Conservation (phyloP, 2,888 invertebrate species). For the Melitaea athalia region DNA sequence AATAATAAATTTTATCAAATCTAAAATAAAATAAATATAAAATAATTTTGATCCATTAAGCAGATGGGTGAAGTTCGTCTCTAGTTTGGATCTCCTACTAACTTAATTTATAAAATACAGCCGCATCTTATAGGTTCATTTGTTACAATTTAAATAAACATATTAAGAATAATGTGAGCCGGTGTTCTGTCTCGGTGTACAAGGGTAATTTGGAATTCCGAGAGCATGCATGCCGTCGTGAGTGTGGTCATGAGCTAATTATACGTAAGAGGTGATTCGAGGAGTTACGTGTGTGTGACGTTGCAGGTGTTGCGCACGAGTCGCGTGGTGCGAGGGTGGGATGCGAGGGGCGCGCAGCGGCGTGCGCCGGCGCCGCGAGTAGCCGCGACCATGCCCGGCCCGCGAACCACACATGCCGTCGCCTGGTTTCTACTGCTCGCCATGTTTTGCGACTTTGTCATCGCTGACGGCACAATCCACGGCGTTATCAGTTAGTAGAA, state of each 20-base stretch:
- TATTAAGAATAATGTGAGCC: conserved; percentile 29
- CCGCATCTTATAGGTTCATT: conserved; percentile 23
- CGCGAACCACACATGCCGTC: conserved; percentile 60
- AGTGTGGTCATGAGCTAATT: conserved; percentile 36
- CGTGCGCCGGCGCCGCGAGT: conserved; percentile 76
- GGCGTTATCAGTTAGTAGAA: conserved; percentile 63
- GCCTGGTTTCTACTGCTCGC: conserved; percentile 57
- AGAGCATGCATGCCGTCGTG: conserved; percentile 22
- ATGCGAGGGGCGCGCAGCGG: conserved; percentile 73
- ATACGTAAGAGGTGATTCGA: conserved; percentile 28
- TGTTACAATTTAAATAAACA: conserved; percentile 35
- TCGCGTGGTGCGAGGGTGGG: conserved; percentile 75
- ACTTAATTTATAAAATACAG: conserved; percentile 28
- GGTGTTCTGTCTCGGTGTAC: conserved; percentile 31
- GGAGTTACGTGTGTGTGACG: conserved; percentile 29
- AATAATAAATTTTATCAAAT: too few species aligned
- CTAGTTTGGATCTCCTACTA: background rate
- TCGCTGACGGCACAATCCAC: conserved; percentile 51
- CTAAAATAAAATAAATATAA: too few species aligned
- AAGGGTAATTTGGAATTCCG: conserved; percentile 33
- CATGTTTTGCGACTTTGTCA: conserved; percentile 48
- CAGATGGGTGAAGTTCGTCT: too few species aligned
- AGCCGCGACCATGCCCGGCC: conserved; percentile 74
- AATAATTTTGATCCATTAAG: too few species aligned
- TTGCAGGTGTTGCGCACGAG: conserved; percentile 67